Evolutionary conservation across 2,113 vertebrate genomes (phyloP).

Genomic region (Apteryx mantelli): DNA sequence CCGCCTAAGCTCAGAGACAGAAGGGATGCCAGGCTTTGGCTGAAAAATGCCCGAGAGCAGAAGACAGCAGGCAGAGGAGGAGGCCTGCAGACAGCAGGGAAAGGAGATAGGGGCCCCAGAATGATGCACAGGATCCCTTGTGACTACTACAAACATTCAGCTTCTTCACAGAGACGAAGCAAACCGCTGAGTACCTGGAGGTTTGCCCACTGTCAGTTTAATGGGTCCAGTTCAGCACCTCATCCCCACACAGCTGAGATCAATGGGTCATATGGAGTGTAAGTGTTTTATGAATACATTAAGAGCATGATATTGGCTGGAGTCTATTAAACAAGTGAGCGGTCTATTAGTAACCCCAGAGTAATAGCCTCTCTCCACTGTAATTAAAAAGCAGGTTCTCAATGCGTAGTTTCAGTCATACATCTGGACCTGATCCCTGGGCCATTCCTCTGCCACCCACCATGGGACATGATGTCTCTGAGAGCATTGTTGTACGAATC

Average conservation of each 20-base stretch:
- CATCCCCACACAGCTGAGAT: background rate
- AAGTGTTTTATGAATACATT: background rate
- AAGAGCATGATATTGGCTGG: background rate
- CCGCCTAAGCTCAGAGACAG: rapidly evolving
- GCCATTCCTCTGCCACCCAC: background rate
- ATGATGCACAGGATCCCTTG: background rate
- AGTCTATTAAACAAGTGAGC: background rate
- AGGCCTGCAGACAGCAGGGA: background rate
- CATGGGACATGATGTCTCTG: rapidly evolving
- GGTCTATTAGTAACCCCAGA: background rate
- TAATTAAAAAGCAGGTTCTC: background rate
- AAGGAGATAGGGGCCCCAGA: background rate
- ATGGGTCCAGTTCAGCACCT: background rate
- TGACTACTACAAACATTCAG: background rate
- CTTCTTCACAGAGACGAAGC: background rate
- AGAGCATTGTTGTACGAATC: background rate
- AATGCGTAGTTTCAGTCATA: rapidly evolving
- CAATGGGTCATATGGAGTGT: background rate
- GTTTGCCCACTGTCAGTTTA: background rate
- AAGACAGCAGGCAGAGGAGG: background rate
- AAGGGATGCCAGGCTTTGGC: background rate
- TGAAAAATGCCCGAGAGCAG: background rate
- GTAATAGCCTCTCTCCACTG: background rate
- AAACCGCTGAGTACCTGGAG: background rate
- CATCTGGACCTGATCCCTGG: background rate